phyloP scores from a whole-genome alignment of 2,113 vertebrate genomes.

The Takifugu bimaculatus region DNA sequence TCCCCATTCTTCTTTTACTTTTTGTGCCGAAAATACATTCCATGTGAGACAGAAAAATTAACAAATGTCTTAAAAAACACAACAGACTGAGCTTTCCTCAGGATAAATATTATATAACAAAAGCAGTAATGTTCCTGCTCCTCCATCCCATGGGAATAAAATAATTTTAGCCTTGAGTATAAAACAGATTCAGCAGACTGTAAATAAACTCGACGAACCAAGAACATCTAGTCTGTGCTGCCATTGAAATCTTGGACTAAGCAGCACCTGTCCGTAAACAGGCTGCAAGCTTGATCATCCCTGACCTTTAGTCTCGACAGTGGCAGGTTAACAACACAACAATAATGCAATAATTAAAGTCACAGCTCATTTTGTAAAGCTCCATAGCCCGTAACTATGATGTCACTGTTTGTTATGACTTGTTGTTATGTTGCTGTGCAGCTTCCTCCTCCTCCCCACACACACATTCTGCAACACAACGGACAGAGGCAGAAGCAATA shows the following conservation, averaged over 20 bases:
- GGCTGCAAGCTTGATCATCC: background rate
- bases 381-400: conserved; percentile 42
- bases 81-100: conserved; percentile 7
- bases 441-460: conserved; percentile 9
- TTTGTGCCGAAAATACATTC: conserved; percentile 1
- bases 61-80: conserved; percentile 4
- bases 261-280: background rate
- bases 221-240: background rate
- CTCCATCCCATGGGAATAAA: conserved; percentile 22
- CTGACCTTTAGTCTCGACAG: conserved; percentile 17
- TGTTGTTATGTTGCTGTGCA: conserved; percentile 14
- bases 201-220: conserved; percentile 24
- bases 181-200: conserved; percentile 44
- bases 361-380: background rate
- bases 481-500: conserved; percentile 12
- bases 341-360: too few species aligned
- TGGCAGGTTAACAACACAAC: background rate
- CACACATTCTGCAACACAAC: background rate
- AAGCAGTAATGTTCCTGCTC: conserved; percentile 15
- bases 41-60: conserved; percentile 1
- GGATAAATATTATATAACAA: conserved; percentile 33
- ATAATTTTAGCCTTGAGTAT: conserved; percentile 17
- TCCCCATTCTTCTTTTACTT: background rate
- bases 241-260: conserved; percentile 1
- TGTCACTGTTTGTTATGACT: conserved; percentile 48